Percentiles rank a stretch among this genome's conserved stretches.
Evolutionary conservation across 2,888 invertebrate genomes (phyloP).

Genomic region (Tipula confusa): DNA sequence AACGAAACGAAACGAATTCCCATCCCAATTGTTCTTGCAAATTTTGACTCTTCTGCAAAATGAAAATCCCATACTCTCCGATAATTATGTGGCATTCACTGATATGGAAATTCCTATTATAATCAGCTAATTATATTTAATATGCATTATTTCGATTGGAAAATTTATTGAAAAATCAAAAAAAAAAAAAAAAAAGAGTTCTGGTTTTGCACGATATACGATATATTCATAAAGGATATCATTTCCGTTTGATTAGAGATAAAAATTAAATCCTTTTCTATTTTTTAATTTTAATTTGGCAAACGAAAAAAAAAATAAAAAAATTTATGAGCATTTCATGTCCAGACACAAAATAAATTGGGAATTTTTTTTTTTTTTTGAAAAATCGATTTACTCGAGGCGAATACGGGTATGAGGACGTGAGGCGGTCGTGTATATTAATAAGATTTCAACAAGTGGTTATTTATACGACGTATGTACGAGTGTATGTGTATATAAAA

Average conservation of each 20-base stretch:
- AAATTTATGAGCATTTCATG: not conserved
- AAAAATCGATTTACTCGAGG: not conserved
- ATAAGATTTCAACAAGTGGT: slow-evolving; percentile 9
- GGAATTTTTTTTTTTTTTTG: not conserved
- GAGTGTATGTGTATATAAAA: not conserved
- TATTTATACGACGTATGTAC: not conserved
- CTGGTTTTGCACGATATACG: not conserved
- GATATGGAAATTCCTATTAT: not conserved
- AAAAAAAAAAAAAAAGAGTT: no score
- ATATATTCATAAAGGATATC: not conserved
- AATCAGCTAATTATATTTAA: no score
- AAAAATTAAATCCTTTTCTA: not conserved
- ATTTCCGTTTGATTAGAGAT: slow-evolving; percentile 12
- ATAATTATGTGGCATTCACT: not conserved
- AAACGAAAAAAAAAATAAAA: not conserved
- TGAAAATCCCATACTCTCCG: not conserved
- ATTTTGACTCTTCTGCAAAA: not conserved
- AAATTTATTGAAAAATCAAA: not conserved
- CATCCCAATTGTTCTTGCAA: not conserved
- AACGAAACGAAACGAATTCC: not conserved
- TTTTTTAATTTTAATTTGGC: no score
- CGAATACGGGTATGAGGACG: not conserved
- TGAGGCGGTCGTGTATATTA: not conserved
- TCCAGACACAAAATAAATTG: not conserved
- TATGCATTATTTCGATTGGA: not conserved